Evolutionary conservation across 2,888 invertebrate species (phyloP).

Genomic region (Cantharis rufa): DNA sequence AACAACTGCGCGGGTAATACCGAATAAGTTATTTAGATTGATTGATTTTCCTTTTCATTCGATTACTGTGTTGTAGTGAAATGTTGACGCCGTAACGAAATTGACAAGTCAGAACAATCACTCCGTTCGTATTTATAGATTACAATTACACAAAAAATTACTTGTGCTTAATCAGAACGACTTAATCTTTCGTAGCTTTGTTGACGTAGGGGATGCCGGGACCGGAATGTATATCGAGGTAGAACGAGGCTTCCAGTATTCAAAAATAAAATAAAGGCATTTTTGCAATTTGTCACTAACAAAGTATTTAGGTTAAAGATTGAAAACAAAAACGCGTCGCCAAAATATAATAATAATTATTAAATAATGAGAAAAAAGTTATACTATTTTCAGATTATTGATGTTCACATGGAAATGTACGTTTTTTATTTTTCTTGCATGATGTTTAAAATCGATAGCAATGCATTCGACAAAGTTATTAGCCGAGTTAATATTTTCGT

Average conservation of each 20-base stretch:
- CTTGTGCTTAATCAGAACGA: not conserved
- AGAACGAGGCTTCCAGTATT: not conserved
- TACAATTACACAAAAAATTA: not conserved
- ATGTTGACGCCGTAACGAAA: not conserved
- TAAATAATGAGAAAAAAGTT: too few relatives aligned
- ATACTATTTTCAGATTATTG: too few relatives aligned
- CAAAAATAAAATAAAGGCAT: too few relatives aligned
- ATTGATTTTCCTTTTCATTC: not conserved
- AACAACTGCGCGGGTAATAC: not conserved
- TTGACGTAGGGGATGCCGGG: not conserved
- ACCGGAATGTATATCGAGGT: not conserved
- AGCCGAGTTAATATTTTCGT: not conserved
- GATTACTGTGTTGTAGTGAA: not conserved
- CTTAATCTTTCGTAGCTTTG: not conserved
- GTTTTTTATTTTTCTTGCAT: not conserved
- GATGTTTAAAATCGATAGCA: not conserved
- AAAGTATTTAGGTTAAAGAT: too few relatives aligned
- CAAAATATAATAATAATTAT: too few relatives aligned
- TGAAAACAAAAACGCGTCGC: too few relatives aligned
- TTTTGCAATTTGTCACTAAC: too few relatives aligned
- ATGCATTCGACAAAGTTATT: not conserved
- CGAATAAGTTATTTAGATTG: not conserved
- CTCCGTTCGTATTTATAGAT: not conserved
- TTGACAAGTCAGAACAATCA: not conserved
- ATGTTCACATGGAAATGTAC: too few relatives aligned